Base-by-base conservation (phyloP, 2,113 vertebrate genomes). In the Lagopus muta region DNA sequence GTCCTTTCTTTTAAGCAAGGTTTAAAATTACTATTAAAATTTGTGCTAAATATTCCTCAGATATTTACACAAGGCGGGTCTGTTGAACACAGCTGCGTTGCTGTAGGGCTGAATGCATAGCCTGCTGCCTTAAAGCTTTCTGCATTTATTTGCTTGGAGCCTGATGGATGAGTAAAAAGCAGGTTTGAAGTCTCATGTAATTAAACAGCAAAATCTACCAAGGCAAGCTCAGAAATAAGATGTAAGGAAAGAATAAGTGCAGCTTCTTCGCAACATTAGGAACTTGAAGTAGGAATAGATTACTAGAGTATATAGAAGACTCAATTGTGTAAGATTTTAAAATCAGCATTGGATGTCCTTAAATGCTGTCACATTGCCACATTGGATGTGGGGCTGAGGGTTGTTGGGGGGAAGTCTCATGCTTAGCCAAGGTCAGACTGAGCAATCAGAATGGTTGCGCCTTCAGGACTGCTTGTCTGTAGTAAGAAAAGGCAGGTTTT, bases 311-410 rank as follows among this genome's bases (percentile, higher is more conserved):
- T 19, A 24, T 0, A 16, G 43, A 16, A 58, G 27, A 13, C 14
- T 30, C 1, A 34, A 2, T 13, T 27, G 6, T 10, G 0, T n/a
- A 21, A 81, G 70, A n/a, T 40, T 42, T 57, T 38, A 38, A 28
- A 40, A 14, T n/a, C 14, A 28, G 19, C 11, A 11, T 3, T 27
- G 43, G 73, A 14, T 78, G 48, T 70, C 50, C 21, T 58, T 55
- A 17, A 17, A 22, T 30, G 27, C 28, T 55, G 52, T 14, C 52
- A 52, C 25, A 52, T 15, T 52, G 50, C 27, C 52, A 30, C 16
- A 28, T 13, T 55, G 52, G 52, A 30, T 3, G 20, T 0, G 0
- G 43, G 27, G 17, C 70, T 57, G 61, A 36, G 62, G 10, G 16
- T 22, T 10, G 1, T 5, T 8, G 11, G 62, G 62, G 36, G 54